Conservation (phyloP, 35 echinoderm and acorn worm genomes). For the Diadema setosum region DNA sequence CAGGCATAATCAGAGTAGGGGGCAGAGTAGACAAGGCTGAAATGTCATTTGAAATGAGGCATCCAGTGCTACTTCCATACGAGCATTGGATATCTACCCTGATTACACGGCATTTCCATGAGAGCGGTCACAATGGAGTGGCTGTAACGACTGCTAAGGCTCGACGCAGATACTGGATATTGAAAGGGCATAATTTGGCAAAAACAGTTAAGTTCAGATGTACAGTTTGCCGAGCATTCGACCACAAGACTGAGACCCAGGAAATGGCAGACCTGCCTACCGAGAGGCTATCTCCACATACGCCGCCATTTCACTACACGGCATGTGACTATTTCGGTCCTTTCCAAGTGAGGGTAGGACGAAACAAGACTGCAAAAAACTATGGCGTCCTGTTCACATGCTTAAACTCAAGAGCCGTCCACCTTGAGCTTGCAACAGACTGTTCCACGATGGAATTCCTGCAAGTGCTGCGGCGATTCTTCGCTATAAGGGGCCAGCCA, state of each 20-base stretch:
- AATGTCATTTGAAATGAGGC: slow-evolving; percentile 26
- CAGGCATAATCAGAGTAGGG: slow-evolving; percentile 49
- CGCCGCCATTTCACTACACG: no score
- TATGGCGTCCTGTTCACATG: slow-evolving; percentile 72
- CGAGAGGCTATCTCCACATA: slow-evolving; percentile 31
- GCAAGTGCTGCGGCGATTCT: slow-evolving; percentile 37
- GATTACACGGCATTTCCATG: slow-evolving; percentile 41
- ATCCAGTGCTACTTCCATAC: slow-evolving; percentile 47
- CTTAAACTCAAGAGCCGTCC: slow-evolving; percentile 65
- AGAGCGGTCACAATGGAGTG: slow-evolving; percentile 35
- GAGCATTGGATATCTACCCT: slow-evolving; percentile 30
- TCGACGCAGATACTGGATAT: slow-evolving; percentile 52
- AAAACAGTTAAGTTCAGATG: slow-evolving; percentile 52
- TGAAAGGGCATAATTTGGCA: slow-evolving; percentile 15
- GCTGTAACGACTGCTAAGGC: slow-evolving; percentile 30
- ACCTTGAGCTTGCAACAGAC: no score
- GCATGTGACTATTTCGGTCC: slow-evolving; percentile 86
- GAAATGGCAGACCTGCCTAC: slow-evolving; percentile 39
- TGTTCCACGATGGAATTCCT: slow-evolving; percentile 58
- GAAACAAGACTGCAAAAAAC: slow-evolving; percentile 53
- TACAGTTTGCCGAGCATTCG: slow-evolving; percentile 27
- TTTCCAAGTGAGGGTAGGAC: slow-evolving; percentile 15
- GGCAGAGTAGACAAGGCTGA: slow-evolving; percentile 37
- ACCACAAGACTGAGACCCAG: slow-evolving; percentile 22
- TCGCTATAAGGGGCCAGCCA: no score